Conservation (phyloP, 2,797 vertebrate species). For the Muraenolepis orangiensis region DNA sequence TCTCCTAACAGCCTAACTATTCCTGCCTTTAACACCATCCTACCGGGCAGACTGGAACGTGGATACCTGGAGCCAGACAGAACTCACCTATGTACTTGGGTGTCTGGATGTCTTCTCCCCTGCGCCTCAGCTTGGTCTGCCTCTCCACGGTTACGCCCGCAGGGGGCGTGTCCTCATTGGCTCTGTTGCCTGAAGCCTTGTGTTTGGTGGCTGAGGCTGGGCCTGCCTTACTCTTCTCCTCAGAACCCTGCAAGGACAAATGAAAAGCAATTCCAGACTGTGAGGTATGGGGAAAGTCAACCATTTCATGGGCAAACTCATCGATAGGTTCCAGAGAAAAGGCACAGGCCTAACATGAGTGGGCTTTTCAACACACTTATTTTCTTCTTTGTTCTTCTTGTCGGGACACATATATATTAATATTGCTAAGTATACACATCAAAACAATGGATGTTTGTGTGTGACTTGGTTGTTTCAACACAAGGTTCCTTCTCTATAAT, state of each 20-base stretch:
- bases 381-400: too few relatives aligned
- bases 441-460: too few relatives aligned
- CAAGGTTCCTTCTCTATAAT: too few relatives aligned
- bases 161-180: slow-evolving; percentile 52
- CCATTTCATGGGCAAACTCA: too few relatives aligned
- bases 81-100: slow-evolving; percentile 74
- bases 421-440: too few relatives aligned
- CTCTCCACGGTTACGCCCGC: slow-evolving; percentile 34
- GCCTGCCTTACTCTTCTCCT: not conserved
- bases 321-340: not conserved
- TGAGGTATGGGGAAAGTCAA: not conserved
- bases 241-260: not conserved
- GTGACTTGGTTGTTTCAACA: too few relatives aligned
- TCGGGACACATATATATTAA: too few relatives aligned
- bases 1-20: too few relatives aligned
- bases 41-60: too few relatives aligned
- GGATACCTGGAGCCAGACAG: not conserved
- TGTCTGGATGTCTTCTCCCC: slow-evolving; percentile 72
- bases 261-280: not conserved
- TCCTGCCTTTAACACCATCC: too few relatives aligned
- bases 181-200: slow-evolving; percentile 69
- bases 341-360: not conserved
- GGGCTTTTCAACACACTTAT: too few relatives aligned
- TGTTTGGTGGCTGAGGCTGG: not conserved
- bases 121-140: slow-evolving; percentile 75